Conservation (phyloP, 1,140 invertebrate genomes). For the Drosophila subobscura region DNA sequence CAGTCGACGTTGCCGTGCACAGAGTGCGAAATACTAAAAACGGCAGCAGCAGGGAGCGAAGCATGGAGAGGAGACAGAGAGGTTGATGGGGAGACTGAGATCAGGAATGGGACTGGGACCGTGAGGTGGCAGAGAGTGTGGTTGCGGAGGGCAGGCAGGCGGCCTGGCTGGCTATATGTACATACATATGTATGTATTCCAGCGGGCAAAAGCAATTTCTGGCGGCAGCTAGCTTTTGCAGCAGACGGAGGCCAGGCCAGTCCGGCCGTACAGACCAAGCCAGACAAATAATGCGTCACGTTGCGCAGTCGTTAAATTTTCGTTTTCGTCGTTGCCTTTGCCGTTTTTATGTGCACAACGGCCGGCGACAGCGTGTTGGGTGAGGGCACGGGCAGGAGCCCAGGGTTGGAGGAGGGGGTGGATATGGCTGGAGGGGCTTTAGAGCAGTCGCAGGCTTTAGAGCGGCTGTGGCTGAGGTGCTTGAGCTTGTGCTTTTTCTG, state of each 20-base stretch:
- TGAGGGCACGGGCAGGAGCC: slow-evolving; percentile 15
- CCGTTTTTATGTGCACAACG: slow-evolving; percentile 78
- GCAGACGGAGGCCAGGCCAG: slow-evolving; percentile 33
- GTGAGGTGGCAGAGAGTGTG: slow-evolving; percentile 7
- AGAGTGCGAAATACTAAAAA: slow-evolving; percentile 80
- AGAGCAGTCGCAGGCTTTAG: slow-evolving; percentile 43
- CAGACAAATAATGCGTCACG: slow-evolving; percentile 81
- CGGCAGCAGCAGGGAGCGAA: slow-evolving; percentile 58
- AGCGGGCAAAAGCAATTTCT: slow-evolving; percentile 79
- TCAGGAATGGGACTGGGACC: neutral
- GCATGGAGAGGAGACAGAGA: slow-evolving; percentile 19
- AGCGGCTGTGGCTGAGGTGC: slow-evolving; percentile 52
- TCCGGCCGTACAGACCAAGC: slow-evolving; percentile 33
- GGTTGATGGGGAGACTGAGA: slow-evolving; percentile 20
- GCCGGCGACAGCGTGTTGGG: slow-evolving; percentile 51
- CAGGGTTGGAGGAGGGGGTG: neutral
- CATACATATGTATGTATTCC: slow-evolving; percentile 29
- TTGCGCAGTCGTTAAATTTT: slow-evolving; percentile 82
- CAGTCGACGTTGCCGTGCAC: slow-evolving; percentile 43
- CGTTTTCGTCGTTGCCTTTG: slow-evolving; percentile 65
- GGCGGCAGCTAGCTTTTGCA: slow-evolving; percentile 62
- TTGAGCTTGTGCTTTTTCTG: slow-evolving; percentile 49
- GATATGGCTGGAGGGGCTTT: slow-evolving; percentile 15
- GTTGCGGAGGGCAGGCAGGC: slow-evolving; percentile 45
- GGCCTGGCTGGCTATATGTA: slow-evolving; percentile 16